These are phyloP conservation scores for Lasioglossum vierecki DNA, from an alignment of 2,888 invertebrate genomes.

Conservation along the genomic window DNA sequence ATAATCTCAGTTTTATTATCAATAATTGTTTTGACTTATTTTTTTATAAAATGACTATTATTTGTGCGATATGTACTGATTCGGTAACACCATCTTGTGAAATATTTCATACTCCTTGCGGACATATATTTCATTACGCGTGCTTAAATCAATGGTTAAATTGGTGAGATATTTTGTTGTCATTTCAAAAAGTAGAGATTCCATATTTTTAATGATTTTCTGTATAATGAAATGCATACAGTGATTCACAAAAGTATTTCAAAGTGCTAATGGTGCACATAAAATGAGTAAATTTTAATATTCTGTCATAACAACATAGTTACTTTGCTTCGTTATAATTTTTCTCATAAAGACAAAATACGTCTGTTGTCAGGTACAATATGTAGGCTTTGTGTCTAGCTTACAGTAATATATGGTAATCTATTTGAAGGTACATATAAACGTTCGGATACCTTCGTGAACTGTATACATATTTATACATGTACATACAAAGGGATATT, in stretches of 20 bases:
- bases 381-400: background rate
- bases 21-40: background rate
- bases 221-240: background rate
- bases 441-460: no score
- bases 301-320: background rate
- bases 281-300: background rate
- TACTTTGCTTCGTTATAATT: background rate
- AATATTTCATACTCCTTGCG: constrained; percentile 75
- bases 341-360: background rate
- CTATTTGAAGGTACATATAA: no score
- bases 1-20: background rate
- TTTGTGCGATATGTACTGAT: constrained; percentile 77
- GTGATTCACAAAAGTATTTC: background rate
- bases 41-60: constrained; percentile 71
- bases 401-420: background rate
- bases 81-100: constrained; percentile 69
- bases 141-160: constrained; percentile 76
- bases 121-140: constrained; percentile 76
- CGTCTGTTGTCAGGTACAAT: background rate
- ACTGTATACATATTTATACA: no score
- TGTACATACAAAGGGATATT: no score
- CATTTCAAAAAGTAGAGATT: background rate
- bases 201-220: background rate
- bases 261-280: background rate
- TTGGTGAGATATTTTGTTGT: constrained; percentile 56